Evolutionary conservation across 30 jellyfish, hydroid and myxozoan species (phyloP), one percentile per base, ranked within the genome.

Genomic region (Aurelia aurita): DNA sequence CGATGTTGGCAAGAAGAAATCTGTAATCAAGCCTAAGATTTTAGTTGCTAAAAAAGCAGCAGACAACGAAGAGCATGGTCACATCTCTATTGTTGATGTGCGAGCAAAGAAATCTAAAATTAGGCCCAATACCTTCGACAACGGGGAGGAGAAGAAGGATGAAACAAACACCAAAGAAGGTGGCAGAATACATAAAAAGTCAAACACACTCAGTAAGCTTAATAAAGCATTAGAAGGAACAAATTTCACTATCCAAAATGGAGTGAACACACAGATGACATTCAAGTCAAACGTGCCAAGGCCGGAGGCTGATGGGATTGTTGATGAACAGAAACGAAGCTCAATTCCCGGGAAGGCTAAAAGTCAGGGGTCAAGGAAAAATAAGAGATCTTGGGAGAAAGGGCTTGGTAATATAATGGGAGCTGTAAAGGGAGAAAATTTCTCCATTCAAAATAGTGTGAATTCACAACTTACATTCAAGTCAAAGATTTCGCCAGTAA

Each of bases 341-440:
- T 55, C 87, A 20, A 75, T 75, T 25, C 87, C 87, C 1, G 51
- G 35, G 5, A 27, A 39, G 39, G 54, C n/a, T 29, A 61, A 27
- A 45, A 39, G 51, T 39, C 14, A 39, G 7, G 15, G 51, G 16
- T 9, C 51, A 39, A 39, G 51, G 51, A 39, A 19, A 0, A 32
- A 49, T 1, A 86, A 74, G 70, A 77, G 95, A 29, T 74, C 95
- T 20, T 86, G 95, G 95, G 82, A 86, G 79, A 86, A 86, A 35
- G 55, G 45, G 9, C 58, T 86, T 11, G 77, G 79, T 12, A 86
- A 86, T 28, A 46, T 70, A 4, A 72, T 65, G 39, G 95, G 63
- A 4, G 77, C 95, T 1, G 63, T 86, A 34, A 55, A 55, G 29
- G 67, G 67, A 10, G n/a, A 72, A 1, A 86, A 86, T 34, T 45